Conservation (phyloP, 2,888 invertebrate genomes). For the Tetragnatha montana region DNA sequence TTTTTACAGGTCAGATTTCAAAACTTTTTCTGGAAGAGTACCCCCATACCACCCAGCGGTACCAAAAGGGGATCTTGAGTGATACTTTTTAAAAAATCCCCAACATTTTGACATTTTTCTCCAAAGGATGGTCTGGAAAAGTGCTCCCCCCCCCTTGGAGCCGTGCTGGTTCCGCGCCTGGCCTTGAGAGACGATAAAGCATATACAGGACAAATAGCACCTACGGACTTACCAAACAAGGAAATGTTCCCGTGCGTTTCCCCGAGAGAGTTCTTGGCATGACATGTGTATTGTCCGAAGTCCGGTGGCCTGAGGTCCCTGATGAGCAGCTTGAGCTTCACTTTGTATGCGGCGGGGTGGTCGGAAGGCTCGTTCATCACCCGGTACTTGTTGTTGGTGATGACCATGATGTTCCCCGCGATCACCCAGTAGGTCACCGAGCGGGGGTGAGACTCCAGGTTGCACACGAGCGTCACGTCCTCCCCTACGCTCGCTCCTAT, state of each 20-base stretch:
- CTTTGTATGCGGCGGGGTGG: slow-evolving; percentile 82
- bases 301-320: slow-evolving; percentile 87
- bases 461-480: slow-evolving; percentile 93
- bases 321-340: slow-evolving; percentile 92
- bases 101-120: too few species aligned
- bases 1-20: too few species aligned
- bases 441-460: slow-evolving; percentile 92
- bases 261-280: slow-evolving; percentile 93
- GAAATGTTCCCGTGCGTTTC: slow-evolving; percentile 95
- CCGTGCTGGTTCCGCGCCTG: too few species aligned
- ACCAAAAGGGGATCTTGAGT: too few species aligned
- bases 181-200: background rate
- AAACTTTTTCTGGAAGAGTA: too few species aligned
- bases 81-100: too few species aligned
- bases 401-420: slow-evolving; percentile 84
- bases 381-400: slow-evolving; percentile 91
- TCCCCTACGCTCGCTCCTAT: slow-evolving; percentile 93
- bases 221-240: slow-evolving; percentile 81
- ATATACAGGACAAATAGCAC: background rate
- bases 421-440: slow-evolving; percentile 91
- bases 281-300: slow-evolving; percentile 93
- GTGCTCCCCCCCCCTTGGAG: too few species aligned
- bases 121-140: too few species aligned
- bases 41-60: too few species aligned
- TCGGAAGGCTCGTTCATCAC: slow-evolving; percentile 70